phyloP scores from a whole-genome alignment of 2,113 vertebrate genomes.

The Eclectus roratus region DNA sequence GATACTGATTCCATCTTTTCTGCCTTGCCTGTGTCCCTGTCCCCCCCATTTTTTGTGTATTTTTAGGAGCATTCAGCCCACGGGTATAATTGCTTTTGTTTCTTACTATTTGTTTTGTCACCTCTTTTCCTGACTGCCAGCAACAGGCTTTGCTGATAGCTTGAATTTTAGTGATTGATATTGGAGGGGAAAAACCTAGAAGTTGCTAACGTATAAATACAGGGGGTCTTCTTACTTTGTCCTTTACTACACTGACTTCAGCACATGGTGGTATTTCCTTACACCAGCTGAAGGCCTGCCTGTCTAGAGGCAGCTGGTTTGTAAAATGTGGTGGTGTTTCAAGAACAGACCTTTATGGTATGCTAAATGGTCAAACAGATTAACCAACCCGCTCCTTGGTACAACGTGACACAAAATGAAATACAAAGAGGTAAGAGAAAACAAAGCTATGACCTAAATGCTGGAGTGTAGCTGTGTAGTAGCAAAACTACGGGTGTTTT shows the following conservation, averaged over 20 bases:
- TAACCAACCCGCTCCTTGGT: not conserved
- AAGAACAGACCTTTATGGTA: not conserved
- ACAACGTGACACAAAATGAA: not conserved
- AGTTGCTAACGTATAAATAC: not conserved
- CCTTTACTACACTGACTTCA: not conserved
- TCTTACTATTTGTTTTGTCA: not conserved
- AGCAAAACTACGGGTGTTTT: not conserved
- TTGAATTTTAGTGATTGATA: not conserved
- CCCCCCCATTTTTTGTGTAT: rapidly evolving
- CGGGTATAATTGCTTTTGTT: not conserved
- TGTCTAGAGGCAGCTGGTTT: not conserved
- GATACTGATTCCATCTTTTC: not conserved
- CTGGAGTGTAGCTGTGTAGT: not conserved
- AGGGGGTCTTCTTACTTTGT: not conserved
- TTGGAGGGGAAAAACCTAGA: not conserved
- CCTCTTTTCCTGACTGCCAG: not conserved
- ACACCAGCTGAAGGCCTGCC: not conserved
- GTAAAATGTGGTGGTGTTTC: not conserved
- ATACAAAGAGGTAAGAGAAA: not conserved
- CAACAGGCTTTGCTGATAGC: not conserved
- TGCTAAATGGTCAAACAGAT: not conserved
- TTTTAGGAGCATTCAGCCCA: not conserved
- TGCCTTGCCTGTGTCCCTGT: rapidly evolving
- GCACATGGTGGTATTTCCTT: not conserved
- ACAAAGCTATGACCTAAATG: not conserved